A percentile compares a stretch with the other conserved stretches of the same genome.
Evolutionary conservation across 2,888 invertebrate genomes (phyloP).

Genomic region (Morinoia aosen): DNA sequence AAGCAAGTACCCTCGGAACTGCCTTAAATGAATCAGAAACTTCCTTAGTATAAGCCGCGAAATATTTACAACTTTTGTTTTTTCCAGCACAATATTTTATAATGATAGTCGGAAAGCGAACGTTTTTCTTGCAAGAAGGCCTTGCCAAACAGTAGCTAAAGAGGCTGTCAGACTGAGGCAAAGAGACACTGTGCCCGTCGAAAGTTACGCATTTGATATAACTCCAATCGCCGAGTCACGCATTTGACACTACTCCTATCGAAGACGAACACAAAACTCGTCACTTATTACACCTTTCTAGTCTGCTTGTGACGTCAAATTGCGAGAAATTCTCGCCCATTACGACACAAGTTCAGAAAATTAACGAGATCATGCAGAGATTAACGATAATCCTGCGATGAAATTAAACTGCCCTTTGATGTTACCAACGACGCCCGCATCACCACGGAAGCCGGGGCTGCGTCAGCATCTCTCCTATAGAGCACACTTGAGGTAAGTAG

Average conservation of each 20-base stretch:
- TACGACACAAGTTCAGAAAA: background rate
- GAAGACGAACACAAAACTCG: too few relatives aligned
- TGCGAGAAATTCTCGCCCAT: background rate
- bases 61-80: background rate
- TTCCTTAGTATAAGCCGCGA: too few relatives aligned
- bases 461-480: too few relatives aligned
- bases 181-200: background rate
- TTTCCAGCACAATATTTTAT: background rate
- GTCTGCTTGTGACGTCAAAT: background rate
- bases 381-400: background rate
- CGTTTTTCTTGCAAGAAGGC: background rate
- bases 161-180: background rate
- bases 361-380: background rate
- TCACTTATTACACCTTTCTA: background rate
- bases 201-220: background rate
- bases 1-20: too few relatives aligned
- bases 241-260: too few relatives aligned
- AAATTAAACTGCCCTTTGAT: background rate
- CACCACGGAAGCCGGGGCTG: too few relatives aligned
- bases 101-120: background rate
- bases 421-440: background rate
- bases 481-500: too few relatives aligned
- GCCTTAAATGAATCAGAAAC: too few relatives aligned
- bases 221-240: too few relatives aligned
- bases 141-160: background rate